These are phyloP conservation scores for Meriones psammophilus DNA, from an alignment of 2,797 vertebrate species.

Conservation along the genomic window DNA sequence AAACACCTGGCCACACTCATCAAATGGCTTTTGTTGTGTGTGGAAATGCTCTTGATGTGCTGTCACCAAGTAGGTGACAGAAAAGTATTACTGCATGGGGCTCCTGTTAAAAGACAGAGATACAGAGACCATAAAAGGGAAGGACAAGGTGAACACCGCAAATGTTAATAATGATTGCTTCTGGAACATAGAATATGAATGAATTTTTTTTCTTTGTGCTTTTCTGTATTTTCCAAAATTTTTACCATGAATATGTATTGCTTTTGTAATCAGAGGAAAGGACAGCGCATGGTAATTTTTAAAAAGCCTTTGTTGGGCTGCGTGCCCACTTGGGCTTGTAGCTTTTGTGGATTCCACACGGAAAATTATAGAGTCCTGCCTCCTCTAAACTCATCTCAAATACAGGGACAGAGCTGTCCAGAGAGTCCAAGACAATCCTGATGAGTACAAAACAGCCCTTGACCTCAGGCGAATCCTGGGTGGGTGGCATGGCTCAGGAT, in stretches of 20 bases:
- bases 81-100: background rate
- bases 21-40: background rate
- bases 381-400: background rate
- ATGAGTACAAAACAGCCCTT: background rate
- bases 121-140: background rate
- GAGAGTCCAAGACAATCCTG: background rate
- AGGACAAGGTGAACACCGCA: slow-evolving; percentile 44
- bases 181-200: slow-evolving; percentile 74
- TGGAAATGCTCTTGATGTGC: background rate
- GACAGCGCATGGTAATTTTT: slow-evolving; percentile 81
- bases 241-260: slow-evolving; percentile 84
- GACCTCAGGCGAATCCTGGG: background rate
- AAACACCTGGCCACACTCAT: slow-evolving; percentile 31
- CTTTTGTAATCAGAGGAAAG: slow-evolving; percentile 84
- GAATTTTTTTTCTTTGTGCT: slow-evolving; percentile 78
- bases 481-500: background rate
- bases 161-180: slow-evolving; percentile 69
- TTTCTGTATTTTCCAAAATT: slow-evolving; percentile 81
- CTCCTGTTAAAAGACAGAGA: slow-evolving; percentile 44
- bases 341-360: slow-evolving; percentile 58
- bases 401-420: background rate
- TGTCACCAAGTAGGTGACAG: background rate
- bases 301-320: slow-evolving; percentile 79
- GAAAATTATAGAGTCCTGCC: slow-evolving; percentile 24
- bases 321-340: slow-evolving; percentile 68